These are phyloP conservation scores for Catagonus wagneri DNA, from an alignment of 2,113 vertebrate species.

Conservation along the genomic window DNA sequence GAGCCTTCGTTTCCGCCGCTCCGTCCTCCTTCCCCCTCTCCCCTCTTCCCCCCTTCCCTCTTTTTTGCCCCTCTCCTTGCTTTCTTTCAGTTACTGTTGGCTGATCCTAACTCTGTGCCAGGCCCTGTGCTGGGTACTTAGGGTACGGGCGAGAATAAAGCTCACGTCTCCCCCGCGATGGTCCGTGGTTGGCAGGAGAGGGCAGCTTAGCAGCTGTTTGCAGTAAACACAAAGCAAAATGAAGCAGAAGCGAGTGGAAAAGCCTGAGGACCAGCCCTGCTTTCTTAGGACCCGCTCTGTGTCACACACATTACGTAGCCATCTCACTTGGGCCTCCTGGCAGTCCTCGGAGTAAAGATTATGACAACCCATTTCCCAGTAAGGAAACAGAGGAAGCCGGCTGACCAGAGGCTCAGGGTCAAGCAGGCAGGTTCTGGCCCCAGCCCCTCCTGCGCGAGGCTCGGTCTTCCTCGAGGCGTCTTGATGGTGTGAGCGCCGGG, in stretches of 20 bases:
- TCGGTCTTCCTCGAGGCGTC: not conserved
- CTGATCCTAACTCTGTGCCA: not conserved
- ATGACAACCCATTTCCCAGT: not conserved
- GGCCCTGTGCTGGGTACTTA: not conserved
- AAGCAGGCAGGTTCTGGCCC: accelerated
- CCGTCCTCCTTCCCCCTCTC: no score
- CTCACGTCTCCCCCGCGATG: not conserved
- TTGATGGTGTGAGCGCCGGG: not conserved
- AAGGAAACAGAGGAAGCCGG: not conserved
- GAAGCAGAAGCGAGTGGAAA: not conserved
- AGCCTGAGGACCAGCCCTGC: accelerated
- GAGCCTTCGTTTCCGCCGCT: not conserved
- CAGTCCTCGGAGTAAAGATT: not conserved
- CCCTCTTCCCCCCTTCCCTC: no score
- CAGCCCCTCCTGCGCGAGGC: accelerated
- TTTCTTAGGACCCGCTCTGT: not conserved
- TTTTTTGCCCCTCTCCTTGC: no score
- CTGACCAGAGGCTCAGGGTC: not conserved
- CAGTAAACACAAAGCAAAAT: accelerated
- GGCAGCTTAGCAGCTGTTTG: accelerated
- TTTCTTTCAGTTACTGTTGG: not conserved
- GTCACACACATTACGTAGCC: not conserved
- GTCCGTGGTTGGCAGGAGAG: not conserved
- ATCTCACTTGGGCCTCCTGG: not conserved
- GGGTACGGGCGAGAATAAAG: not conserved